A percentile compares a stretch with the other conserved stretches of the same genome.
phyloP scores from a whole-genome alignment of 2,113 vertebrate genomes.

The Eulemur macaco region DNA sequence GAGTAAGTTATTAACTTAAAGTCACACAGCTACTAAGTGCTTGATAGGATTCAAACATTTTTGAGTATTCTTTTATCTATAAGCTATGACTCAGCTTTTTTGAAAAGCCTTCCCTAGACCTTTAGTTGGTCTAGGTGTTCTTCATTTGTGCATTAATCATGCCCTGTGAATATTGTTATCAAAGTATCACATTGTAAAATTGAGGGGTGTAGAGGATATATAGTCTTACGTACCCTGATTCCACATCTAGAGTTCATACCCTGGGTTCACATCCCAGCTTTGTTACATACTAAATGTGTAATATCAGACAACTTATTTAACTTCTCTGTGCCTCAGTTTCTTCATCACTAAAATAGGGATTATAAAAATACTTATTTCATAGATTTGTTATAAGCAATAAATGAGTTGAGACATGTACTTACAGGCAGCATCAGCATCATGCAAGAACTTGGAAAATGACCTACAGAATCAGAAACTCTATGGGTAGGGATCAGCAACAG shows the following conservation, averaged over 20 bases:
- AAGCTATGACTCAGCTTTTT: not conserved
- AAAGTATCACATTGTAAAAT: not conserved
- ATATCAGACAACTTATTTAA: not conserved
- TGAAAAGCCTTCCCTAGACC: not conserved
- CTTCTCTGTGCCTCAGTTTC: not conserved
- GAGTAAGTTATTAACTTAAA: not conserved
- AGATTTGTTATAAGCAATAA: not conserved
- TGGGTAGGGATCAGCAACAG: not conserved
- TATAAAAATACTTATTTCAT: not conserved
- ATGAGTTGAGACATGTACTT: not conserved
- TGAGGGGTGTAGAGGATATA: not conserved
- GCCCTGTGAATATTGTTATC: not conserved
- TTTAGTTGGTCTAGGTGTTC: not conserved
- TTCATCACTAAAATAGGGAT: not conserved
- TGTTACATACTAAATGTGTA: not conserved
- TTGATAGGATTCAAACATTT: slow-evolving; percentile 37
- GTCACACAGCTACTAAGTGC: not conserved
- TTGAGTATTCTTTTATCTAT: not conserved
- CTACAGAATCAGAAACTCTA: not conserved
- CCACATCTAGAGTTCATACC: not conserved
- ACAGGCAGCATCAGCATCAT: not conserved
- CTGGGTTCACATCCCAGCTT: not conserved
- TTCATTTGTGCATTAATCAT: not conserved
- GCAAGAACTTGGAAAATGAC: not conserved
- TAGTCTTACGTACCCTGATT: not conserved